A percentile compares a stretch with the other conserved stretches of the same genome.
Evolutionary conservation across 2,797 vertebrate genomes (phyloP).

Genomic region (Crocodylus rhombifer): DNA sequence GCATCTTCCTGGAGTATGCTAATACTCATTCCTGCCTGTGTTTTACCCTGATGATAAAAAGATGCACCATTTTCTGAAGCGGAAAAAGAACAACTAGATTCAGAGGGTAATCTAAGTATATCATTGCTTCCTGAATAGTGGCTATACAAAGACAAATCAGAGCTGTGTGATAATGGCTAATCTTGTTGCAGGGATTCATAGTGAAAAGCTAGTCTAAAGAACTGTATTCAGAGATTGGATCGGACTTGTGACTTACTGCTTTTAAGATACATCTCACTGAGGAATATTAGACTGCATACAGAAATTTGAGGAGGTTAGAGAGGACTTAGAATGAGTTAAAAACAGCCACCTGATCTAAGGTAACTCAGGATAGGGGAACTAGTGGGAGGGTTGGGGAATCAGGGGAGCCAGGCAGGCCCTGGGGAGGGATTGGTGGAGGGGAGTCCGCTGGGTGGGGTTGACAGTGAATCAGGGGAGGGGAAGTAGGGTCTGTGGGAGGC

Average conservation of each 20-base stretch:
- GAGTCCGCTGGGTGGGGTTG: no score
- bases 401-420: no score
- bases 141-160: neutral
- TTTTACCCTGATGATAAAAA: neutral
- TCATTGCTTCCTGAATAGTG: neutral
- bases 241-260: neutral
- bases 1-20: fast-evolving
- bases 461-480: no score
- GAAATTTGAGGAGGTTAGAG: neutral
- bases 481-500: no score
- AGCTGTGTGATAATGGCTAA: neutral
- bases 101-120: neutral
- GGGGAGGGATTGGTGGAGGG: no score
- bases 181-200: neutral
- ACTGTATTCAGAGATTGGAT: neutral
- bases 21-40: neutral
- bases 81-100: neutral
- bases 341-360: no score
- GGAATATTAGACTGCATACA: neutral
- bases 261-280: neutral
- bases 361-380: no score
- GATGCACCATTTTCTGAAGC: neutral
- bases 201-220: neutral
- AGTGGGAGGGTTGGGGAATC: no score
- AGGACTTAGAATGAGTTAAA: no score